Conservation (phyloP, 2,113 vertebrate genomes). For the Hyaena hyaena region DNA sequence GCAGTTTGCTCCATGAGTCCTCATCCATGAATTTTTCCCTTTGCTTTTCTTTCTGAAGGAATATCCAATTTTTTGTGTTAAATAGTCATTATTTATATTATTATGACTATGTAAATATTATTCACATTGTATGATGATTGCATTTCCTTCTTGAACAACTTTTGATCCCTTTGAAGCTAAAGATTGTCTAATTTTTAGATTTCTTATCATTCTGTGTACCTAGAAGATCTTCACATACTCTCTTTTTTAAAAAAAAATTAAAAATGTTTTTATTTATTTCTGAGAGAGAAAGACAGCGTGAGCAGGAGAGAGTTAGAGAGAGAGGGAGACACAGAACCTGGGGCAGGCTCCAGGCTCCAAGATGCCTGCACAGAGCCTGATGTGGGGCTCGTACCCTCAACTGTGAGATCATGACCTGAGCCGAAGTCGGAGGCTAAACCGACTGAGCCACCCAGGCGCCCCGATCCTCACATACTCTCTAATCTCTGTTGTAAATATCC, state of each 20-base stretch:
- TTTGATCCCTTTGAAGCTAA: neutral
- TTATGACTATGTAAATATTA: neutral
- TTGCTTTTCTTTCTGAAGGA: neutral
- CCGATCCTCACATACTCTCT: neutral
- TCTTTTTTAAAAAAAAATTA: too few species aligned
- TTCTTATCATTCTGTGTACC: neutral
- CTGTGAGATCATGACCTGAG: too few species aligned
- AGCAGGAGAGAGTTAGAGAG: too few species aligned
- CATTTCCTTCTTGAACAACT: neutral
- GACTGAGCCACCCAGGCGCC: too few species aligned
- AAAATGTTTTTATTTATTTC: too few species aligned
- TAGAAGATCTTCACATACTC: neutral
- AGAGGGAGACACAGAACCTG: too few species aligned
- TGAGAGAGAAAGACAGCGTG: too few species aligned
- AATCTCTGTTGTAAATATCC: neutral
- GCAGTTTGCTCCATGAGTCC: neutral
- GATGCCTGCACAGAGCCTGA: too few species aligned
- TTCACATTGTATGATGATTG: neutral
- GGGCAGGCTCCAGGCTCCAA: too few species aligned
- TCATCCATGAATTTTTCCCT: neutral
- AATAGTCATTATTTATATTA: neutral
- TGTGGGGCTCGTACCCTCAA: too few species aligned
- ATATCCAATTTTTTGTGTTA: neutral
- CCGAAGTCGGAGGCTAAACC: too few species aligned
- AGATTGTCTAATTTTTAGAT: neutral